Base-by-base conservation (phyloP, 2,113 vertebrate species). In the Vulpes lagopus region DNA sequence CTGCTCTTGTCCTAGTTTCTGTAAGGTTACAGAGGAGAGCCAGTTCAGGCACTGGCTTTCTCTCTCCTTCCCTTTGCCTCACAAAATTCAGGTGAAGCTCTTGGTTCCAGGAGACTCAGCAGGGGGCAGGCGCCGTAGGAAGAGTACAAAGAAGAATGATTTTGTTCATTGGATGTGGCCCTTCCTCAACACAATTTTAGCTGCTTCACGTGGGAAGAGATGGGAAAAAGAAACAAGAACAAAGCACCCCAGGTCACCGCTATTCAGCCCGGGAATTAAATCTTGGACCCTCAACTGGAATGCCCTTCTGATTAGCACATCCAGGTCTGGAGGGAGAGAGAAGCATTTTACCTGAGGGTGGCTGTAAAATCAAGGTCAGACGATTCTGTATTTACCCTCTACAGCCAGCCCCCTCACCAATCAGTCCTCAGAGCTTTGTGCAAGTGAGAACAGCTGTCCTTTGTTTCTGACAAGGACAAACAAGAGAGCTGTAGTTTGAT, bases 341-440 rank as follows among this genome's bases (percentile, higher is more conserved):
- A 79, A 81, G 51, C 89, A 82, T 55, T 73, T 65, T 82, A 94
- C 86, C 87, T 73, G 83, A 64, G 91, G 67, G 59, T 51, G 80
- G 89, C 55, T 8, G 51, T 57, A 95, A 82, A 96, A 43, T 38
- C 90, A 94, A 81, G 53, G 88, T 95, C 91, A 89, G 84, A 51
- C 76, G n/a, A 19, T 25, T 92, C 69, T 76, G 12, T 19, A 1
- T 76, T 88, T 69, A n/a, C 57, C 55, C 84, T 38, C 55, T 19
- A 4, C 69, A 10, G n/a, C 38, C 67, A 16, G n/a, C 20, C 67
- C 80, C 57, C 38, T 23, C 38, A 2, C 11, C 17, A 38, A 11
- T 60, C 20, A 23, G 90, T 82, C 88, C 91, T 89, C n/a, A 2
- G 78, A 81, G 95, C 74, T 86, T 57, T 82, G 30, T 30, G 0